Evolutionary conservation across 2,797 vertebrate species (phyloP).

Genomic region (Hypotaenidia okinawae): DNA sequence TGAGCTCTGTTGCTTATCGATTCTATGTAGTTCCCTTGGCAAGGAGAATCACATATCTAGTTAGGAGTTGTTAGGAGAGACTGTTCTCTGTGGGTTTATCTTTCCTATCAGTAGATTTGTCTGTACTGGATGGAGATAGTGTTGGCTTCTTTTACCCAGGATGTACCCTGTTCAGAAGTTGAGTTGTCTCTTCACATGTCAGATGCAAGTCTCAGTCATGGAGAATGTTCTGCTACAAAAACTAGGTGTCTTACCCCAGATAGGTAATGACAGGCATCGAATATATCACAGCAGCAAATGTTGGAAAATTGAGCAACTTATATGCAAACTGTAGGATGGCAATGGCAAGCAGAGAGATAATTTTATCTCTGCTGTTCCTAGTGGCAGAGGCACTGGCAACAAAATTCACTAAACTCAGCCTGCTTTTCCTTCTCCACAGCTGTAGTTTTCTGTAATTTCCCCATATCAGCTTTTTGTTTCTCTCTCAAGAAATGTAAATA

Average conservation of each 20-base stretch:
- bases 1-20: background rate
- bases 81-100: background rate
- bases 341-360: background rate
- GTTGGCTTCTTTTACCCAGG: background rate
- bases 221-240: background rate
- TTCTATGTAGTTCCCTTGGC: background rate
- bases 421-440: background rate
- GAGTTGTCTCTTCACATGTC: background rate
- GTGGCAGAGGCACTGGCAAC: background rate
- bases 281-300: background rate
- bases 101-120: background rate
- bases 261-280: background rate
- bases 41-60: background rate
- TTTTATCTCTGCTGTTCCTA: background rate
- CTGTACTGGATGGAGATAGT: background rate
- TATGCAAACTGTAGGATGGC: background rate
- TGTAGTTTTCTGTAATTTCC: background rate
- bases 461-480: background rate
- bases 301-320: background rate
- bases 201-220: accelerated
- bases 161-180: background rate
- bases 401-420: background rate
- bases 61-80: background rate
- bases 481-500: constrained; percentile 19
- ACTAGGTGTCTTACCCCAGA: background rate